Base-by-base conservation (phyloP, 2,888 invertebrate species). In the Diaperis boleti region DNA sequence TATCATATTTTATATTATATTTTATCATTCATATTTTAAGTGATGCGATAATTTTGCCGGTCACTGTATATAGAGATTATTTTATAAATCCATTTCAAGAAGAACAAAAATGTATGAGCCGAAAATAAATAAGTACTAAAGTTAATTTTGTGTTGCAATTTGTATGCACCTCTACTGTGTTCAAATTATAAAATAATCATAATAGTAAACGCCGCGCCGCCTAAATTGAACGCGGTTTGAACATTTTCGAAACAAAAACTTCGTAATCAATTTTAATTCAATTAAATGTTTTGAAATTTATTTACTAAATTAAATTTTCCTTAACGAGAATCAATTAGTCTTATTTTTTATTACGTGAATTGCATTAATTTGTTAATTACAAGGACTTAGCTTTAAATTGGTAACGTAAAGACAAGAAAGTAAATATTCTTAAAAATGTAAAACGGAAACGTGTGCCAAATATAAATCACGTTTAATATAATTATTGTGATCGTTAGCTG, bases 401-500 rank as follows among this genome's bases (percentile, higher is more conserved):
- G 26, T n/a, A 20, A 20, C 33, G 15, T 56, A 44, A 56, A 56
- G 44, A 42, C 42, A 56, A 11, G 8, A 11, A 6, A 20, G 5
- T 11, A 14, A 14, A 20, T 18, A 35, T 49, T 33, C 31, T 35
- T 4, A 49, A 35, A 49, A 49, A 35, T 49, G 15, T 52, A 22
- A 14, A 35, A 37, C 39, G 10, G n/a, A 13, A 29, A 10, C 55
- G 55, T 56, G 55, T 44, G 44, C 20, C 18, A 18, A 11, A 13
- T 56, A 20, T 18, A 33, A 44, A 56, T 44, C 41, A 20, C n/a
- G n/a, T n/a, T n/a, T n/a, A 33, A 29, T 15, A 42, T 56, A 13
- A 47, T 31, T 18, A 42, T 29, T 17, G 29, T 41, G 42, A 56
- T 41, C 41, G 52, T 49, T 49, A 49, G 39, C 37, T 31, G 47